phyloP scores from a whole-genome alignment of 92 coral and sea anemone species.

The Porites rus region DNA sequence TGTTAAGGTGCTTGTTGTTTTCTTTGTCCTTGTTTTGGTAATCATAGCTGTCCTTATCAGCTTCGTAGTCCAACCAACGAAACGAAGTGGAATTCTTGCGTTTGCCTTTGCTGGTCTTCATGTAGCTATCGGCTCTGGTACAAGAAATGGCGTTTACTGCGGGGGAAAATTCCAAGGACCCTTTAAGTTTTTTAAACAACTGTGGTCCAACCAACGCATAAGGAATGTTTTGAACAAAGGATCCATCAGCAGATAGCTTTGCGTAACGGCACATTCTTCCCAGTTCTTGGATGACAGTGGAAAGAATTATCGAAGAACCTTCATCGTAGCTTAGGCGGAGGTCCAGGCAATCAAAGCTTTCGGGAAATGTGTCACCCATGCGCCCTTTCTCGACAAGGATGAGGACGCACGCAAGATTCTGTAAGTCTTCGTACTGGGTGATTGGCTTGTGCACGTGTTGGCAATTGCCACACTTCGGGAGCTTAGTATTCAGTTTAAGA shows the following conservation, averaged over 20 bases:
- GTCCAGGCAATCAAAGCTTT: constrained; percentile 56
- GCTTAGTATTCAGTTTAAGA: background rate
- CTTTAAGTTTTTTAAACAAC: constrained; percentile 22
- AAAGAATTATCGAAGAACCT: constrained; percentile 12
- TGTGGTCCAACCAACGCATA: constrained; percentile 45
- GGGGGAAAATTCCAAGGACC: constrained; percentile 13
- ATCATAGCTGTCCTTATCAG: constrained; percentile 39
- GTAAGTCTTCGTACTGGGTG: constrained; percentile 57
- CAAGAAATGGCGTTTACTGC: constrained; percentile 31
- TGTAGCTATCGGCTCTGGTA: constrained; percentile 30
- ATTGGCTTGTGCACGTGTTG: constrained; percentile 46
- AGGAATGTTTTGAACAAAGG: constrained; percentile 9
- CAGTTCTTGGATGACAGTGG: constrained; percentile 46
- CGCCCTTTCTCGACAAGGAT: constrained; percentile 65
- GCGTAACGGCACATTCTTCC: constrained; percentile 58
- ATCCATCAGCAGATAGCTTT: background rate
- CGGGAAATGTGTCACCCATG: constrained; percentile 65
- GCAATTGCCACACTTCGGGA: constrained; percentile 15
- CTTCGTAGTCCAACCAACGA: constrained; percentile 42
- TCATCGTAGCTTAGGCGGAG: constrained; percentile 47
- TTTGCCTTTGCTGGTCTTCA: constrained; percentile 8
- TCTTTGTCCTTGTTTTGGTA: background rate
- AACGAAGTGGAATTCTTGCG: background rate
- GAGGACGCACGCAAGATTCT: constrained; percentile 48
- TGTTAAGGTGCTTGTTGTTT: constrained; percentile 8